These are phyloP conservation scores for Caenorhabditis angaria DNA, from an alignment of 2,888 invertebrate species.

Conservation along the genomic window DNA sequence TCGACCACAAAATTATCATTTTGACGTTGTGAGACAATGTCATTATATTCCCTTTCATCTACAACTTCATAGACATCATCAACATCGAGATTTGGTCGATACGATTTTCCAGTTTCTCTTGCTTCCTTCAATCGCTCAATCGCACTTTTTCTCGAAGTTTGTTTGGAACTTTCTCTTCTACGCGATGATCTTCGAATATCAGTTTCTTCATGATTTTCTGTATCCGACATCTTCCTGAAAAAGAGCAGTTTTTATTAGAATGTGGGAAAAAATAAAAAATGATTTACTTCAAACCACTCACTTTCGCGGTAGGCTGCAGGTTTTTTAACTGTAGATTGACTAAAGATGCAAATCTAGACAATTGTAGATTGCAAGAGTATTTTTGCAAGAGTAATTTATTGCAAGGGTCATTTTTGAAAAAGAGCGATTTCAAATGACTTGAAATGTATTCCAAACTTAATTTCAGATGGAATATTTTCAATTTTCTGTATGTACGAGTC, in stretches of 20 bases:
- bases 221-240: slow-evolving; percentile 29
- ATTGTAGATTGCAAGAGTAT: no score
- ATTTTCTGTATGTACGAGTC: no score
- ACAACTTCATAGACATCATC: slow-evolving; percentile 85
- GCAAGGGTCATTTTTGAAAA: no score
- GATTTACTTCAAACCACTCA: neutral
- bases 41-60: slow-evolving; percentile 82
- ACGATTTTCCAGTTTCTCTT: slow-evolving; percentile 41
- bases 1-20: slow-evolving; percentile 95
- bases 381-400: no score
- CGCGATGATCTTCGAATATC: slow-evolving; percentile 38
- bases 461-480: no score
- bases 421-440: no score
- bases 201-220: slow-evolving; percentile 21
- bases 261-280: neutral
- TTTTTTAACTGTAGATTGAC: no score
- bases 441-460: no score
- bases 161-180: slow-evolving; percentile 24
- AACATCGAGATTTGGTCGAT: slow-evolving; percentile 45
- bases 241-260: neutral
- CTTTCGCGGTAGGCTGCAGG: no score
- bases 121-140: slow-evolving; percentile 51
- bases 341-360: no score
- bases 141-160: slow-evolving; percentile 30
- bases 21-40: slow-evolving; percentile 82